phyloP scores from a whole-genome alignment of 2,888 invertebrate species.

The Crocallis elinguaria region DNA sequence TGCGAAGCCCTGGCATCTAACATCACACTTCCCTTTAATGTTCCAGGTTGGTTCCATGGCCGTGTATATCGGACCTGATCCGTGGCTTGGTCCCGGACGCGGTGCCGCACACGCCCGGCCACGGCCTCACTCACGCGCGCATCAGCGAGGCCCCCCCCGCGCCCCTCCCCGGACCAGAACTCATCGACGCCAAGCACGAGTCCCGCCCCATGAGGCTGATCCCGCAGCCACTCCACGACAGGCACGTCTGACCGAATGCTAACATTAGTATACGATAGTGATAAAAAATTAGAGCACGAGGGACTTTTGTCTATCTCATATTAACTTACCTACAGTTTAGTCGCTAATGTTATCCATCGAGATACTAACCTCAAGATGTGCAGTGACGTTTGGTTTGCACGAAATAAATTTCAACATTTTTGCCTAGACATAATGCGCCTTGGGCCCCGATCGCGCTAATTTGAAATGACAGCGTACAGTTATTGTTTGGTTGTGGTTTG shows the following conservation, averaged over 20 bases:
- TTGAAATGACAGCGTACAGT: no score
- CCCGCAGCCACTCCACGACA: slow-evolving; percentile 72
- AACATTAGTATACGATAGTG: background rate
- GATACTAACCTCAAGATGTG: background rate
- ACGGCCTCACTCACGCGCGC: slow-evolving; percentile 19
- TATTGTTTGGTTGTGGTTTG: no score
- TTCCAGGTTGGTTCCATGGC: slow-evolving; percentile 90
- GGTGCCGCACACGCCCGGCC: slow-evolving; percentile 67
- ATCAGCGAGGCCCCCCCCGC: slow-evolving; percentile 15
- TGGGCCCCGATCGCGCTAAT: no score
- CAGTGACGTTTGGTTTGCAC: no score
- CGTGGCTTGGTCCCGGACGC: slow-evolving; percentile 88
- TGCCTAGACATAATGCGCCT: no score
- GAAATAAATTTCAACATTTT: no score
- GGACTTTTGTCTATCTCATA: slow-evolving; percentile 2
- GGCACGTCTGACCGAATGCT: slow-evolving; percentile 46
- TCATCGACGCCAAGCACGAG: slow-evolving; percentile 30
- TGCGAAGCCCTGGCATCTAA: no score
- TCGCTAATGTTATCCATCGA: background rate
- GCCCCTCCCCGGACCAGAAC: slow-evolving; percentile 14
- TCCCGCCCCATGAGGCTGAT: slow-evolving; percentile 68
- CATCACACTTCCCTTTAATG: background rate
- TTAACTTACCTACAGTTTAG: no score
- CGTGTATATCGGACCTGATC: slow-evolving; percentile 87
- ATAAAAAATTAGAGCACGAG: slow-evolving; percentile 1